Base-by-base conservation (phyloP, 2,888 invertebrate genomes). In the Drosophila atripex region DNA sequence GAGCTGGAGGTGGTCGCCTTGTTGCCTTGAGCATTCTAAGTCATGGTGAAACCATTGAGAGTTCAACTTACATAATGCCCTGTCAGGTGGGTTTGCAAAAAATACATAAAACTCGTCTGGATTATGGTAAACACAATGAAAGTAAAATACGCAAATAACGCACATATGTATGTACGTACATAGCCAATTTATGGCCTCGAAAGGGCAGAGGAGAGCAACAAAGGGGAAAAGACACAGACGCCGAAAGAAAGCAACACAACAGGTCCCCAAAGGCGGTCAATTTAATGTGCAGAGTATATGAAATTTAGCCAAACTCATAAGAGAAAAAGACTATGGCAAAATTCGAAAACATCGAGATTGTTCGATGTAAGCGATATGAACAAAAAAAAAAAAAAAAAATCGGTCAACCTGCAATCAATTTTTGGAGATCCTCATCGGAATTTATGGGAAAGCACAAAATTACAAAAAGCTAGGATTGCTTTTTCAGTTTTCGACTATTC, bases 221-320 rank as follows among this genome's bases (percentile, higher is more conserved):
- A 35, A 14, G 35, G 35, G 14, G 43, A 28, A 38, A 45, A 65
- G 21, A 35, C 43, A 30, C 14, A 52, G 59, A 53, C 49, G 7
- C 28, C 28, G 61, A 78, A 41, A 23, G 21, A 32, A 35, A 49
- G 43, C 23, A 43, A 57, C 43, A 14, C 38, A 55, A 49, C 46
- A 14, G 39, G 41, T 32, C 32, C 43, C 39, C 30, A 47, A 54
- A 76, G 78, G 75, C 59, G 68, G 47, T 23, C 43, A 70, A 68
- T 86, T 77, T 75, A 77, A 77, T 78, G 86, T 82, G 75, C 79
- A 73, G 75, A 78, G 80, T 64, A 18, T 63, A 45, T 45, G 16
- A 30, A 35, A 28, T 45, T 43, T 18, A 18, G 38, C 64, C 49
- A 35, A 54, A 52, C 35, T 65, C 28, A 39, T 59, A 41, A 7